Conservation (phyloP, 2,888 invertebrate species). For the Bembecia ichneumoniformis region DNA sequence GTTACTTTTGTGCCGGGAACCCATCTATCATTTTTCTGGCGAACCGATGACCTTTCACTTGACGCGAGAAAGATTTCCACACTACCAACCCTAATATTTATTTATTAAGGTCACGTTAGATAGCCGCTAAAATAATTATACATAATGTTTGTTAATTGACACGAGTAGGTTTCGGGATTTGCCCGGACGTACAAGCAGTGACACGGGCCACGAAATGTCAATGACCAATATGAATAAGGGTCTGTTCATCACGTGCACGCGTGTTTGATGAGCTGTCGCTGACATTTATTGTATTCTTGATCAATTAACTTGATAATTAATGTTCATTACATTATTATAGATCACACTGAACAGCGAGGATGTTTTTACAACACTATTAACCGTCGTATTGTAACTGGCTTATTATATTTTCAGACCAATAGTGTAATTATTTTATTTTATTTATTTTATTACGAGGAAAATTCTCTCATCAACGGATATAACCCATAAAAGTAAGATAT, state of each 20-base stretch:
- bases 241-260: constrained; percentile 36
- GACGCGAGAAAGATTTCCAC: constrained; percentile 28
- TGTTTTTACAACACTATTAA: no score
- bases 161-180: neutral
- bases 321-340: no score
- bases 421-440: no score
- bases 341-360: no score
- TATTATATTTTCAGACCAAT: no score
- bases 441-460: no score
- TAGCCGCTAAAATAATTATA: neutral
- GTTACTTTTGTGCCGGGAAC: constrained; percentile 46
- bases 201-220: constrained; percentile 17
- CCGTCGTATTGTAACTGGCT: no score
- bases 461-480: no score
- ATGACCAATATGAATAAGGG: constrained; percentile 20
- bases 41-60: constrained; percentile 41
- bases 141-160: neutral
- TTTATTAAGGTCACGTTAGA: neutral
- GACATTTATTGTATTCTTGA: constrained; percentile 15
- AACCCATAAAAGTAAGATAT: no score
- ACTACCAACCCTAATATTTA: constrained; percentile 5
- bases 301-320: no score
- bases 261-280: constrained; percentile 35
- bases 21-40: constrained; percentile 54
- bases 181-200: constrained; percentile 12